Conservation (phyloP, 2,888 invertebrate genomes). For the Synanthedon vespiformis region DNA sequence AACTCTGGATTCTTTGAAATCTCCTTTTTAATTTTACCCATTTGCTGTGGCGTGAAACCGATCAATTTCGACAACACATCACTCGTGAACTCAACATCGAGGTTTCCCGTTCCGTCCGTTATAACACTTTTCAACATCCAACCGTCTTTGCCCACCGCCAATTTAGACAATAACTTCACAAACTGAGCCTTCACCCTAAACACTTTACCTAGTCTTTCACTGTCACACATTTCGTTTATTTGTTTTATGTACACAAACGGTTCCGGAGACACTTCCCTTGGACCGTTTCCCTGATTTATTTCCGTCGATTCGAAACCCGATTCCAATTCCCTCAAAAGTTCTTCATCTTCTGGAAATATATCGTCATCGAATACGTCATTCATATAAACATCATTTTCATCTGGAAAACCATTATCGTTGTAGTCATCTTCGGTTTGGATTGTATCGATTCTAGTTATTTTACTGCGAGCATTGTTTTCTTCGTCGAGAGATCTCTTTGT, state of each 20-base stretch:
- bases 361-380: constrained; percentile 4
- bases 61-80: constrained; percentile 65
- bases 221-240: constrained; percentile 36
- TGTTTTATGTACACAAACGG: constrained; percentile 61
- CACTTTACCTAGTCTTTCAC: constrained; percentile 40
- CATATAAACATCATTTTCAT: constrained; percentile 32
- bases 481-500: constrained; percentile 26
- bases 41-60: constrained; percentile 56
- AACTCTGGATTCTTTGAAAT: constrained; percentile 40
- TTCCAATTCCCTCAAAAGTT: constrained; percentile 43
- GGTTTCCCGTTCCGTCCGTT: constrained; percentile 65
- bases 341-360: constrained; percentile 29
- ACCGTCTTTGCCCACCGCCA: constrained; percentile 58
- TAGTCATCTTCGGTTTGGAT: constrained; percentile 9
- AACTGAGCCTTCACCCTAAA: constrained; percentile 72
- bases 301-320: constrained; percentile 13
- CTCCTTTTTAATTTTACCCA: constrained; percentile 48
- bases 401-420: constrained; percentile 31
- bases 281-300: constrained; percentile 11
- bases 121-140: constrained; percentile 72
- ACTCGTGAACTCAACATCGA: constrained; percentile 69
- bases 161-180: constrained; percentile 62
- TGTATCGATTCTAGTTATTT: constrained; percentile 29
- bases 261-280: constrained; percentile 23
- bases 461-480: constrained; percentile 18